Conservation (phyloP, 2,888 invertebrate genomes). For the Eilema caniola region DNA sequence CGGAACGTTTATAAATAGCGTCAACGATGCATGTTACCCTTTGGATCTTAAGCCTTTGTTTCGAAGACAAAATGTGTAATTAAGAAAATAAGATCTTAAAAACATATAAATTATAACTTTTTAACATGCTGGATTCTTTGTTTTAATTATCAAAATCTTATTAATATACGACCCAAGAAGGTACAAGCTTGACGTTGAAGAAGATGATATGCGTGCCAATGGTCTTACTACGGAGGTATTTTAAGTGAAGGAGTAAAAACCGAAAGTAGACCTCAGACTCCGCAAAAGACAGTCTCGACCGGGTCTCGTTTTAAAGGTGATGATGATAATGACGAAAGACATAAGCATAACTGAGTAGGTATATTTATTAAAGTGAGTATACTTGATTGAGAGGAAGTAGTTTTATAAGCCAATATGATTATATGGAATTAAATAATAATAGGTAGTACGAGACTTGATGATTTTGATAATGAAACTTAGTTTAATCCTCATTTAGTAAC, state of each 20-base stretch:
- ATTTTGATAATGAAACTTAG: not conserved
- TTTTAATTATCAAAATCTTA: not conserved
- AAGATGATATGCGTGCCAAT: too few relatives aligned
- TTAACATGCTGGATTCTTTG: constrained; percentile 11
- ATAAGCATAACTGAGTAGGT: too few relatives aligned
- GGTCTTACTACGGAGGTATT: too few relatives aligned
- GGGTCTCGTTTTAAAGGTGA: too few relatives aligned
- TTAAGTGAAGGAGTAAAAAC: too few relatives aligned
- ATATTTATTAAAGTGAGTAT: not conserved
- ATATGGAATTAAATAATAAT: not conserved
- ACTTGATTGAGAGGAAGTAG: not conserved
- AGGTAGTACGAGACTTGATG: not conserved
- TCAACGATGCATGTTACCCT: constrained; percentile 77
- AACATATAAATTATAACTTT: constrained; percentile 17
- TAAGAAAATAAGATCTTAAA: constrained; percentile 25
- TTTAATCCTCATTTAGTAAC: not conserved
- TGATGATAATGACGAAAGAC: not conserved
- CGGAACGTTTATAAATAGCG: constrained; percentile 81
- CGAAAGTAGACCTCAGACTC: too few relatives aligned
- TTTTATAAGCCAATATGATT: not conserved
- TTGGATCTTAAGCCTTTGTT: constrained; percentile 63
- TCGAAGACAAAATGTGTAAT: constrained; percentile 52
- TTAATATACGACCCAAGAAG: not conserved
- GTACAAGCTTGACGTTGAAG: too few relatives aligned
- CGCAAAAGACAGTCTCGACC: too few relatives aligned